Percentiles rank a stretch among this genome's conserved stretches.
Evolutionary conservation across 2,888 invertebrate genomes (phyloP).

Genomic region (Argynnis bischoffii): DNA sequence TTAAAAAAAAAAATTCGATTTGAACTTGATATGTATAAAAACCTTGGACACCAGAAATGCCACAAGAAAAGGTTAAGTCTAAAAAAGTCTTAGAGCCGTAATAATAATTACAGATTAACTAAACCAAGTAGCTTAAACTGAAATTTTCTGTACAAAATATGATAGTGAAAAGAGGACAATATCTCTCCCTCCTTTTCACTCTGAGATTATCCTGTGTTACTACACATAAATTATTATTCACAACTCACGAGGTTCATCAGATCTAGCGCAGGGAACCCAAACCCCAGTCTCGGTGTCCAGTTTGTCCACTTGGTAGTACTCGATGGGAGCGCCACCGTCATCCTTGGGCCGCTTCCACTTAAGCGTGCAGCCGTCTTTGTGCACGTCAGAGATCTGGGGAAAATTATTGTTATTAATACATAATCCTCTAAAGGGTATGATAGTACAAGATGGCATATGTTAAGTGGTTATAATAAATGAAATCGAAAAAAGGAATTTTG

Average conservation of each 20-base stretch:
- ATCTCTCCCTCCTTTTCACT: background rate
- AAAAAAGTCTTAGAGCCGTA: too few relatives aligned
- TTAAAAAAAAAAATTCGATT: too few relatives aligned
- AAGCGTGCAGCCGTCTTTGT: conserved; percentile 95
- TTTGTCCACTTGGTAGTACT: conserved; percentile 97
- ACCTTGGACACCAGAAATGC: too few relatives aligned
- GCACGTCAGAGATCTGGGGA: conserved; percentile 87
- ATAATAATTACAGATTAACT: too few relatives aligned
- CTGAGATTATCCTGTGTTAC: background rate
- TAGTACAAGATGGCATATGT: too few relatives aligned
- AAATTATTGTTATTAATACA: conserved; percentile 7
- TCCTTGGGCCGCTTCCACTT: conserved; percentile 98
- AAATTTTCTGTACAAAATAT: too few relatives aligned
- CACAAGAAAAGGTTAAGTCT: too few relatives aligned
- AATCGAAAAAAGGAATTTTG: too few relatives aligned
- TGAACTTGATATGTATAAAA: too few relatives aligned
- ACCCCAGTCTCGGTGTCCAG: conserved; percentile 86
- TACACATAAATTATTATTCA: background rate
- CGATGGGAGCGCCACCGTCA: conserved; percentile 97
- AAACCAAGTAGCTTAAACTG: too few relatives aligned
- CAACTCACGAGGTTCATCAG: conserved; percentile 88
- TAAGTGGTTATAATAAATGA: too few relatives aligned
- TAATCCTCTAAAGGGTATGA: too few relatives aligned
- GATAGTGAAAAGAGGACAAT: background rate
- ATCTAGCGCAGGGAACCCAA: conserved; percentile 64